Percentiles rank a stretch among this genome's conserved stretches.
Evolutionary conservation across 2,113 vertebrate genomes (phyloP).

Genomic region (Tenrec ecaudatus): DNA sequence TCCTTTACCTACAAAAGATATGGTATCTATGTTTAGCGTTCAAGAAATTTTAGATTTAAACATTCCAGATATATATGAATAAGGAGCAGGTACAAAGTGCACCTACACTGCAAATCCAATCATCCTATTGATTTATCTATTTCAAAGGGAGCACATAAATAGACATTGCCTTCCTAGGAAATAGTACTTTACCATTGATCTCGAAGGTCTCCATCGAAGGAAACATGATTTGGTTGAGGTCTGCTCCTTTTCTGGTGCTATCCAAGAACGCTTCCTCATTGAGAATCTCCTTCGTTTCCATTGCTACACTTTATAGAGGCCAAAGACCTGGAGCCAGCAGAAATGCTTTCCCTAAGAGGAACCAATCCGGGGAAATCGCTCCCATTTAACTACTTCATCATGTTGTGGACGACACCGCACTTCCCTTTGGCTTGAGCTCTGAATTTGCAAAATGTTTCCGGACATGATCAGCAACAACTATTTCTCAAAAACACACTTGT

Average conservation of each 20-base stretch:
- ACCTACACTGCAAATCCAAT: neutral
- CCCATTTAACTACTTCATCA: conserved; percentile 45
- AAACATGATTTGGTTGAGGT: conserved; percentile 76
- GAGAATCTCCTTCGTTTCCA: conserved; percentile 65
- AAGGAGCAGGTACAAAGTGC: conserved; percentile 12
- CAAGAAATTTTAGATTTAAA: neutral
- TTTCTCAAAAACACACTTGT: neutral
- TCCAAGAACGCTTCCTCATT: conserved; percentile 63
- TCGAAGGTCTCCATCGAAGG: conserved; percentile 81
- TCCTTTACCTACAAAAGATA: neutral
- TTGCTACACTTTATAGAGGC: conserved; percentile 67
- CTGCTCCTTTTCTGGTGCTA: conserved; percentile 2
- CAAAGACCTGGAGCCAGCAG: conserved; percentile 76
- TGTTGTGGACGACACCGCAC: conserved; percentile 49
- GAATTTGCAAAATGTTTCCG: conserved; percentile 75
- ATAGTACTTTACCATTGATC: conserved; percentile 85
- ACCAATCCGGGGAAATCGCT: conserved; percentile 42
- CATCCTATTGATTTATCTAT: conserved; percentile 44
- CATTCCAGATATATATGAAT: conserved; percentile 14
- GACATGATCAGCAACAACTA: neutral
- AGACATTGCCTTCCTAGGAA: conserved; percentile 5
- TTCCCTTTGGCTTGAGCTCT: conserved; percentile 82
- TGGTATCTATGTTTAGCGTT: neutral
- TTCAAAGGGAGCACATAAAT: conserved; percentile 42
- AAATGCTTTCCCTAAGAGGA: conserved; percentile 57